These are phyloP conservation scores for Heliconius himera DNA, from an alignment of 1,140 invertebrate genomes.

Conservation along the genomic window DNA sequence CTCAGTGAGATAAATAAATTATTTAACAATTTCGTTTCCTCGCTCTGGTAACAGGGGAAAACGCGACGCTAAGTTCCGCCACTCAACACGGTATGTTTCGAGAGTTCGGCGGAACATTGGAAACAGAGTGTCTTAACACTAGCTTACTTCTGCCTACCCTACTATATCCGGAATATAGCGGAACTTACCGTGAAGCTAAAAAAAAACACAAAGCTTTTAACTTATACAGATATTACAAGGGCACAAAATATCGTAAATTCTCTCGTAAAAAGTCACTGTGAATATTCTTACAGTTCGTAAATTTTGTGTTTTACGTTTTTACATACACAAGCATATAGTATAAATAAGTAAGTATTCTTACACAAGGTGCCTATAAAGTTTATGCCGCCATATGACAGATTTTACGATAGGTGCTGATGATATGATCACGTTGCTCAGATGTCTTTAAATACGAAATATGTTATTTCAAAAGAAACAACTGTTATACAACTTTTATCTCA, in stretches of 20 bases:
- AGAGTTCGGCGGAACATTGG: too few relatives aligned
- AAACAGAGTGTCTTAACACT: too few relatives aligned
- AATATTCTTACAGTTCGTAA: conserved; percentile 75
- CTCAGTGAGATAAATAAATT: too few relatives aligned
- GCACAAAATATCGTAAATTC: conserved; percentile 62
- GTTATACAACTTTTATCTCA: background rate
- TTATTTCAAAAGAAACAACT: conserved; percentile 2
- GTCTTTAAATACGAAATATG: background rate
- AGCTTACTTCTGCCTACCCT: too few relatives aligned
- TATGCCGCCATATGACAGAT: conserved; percentile 50
- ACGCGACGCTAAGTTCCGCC: too few relatives aligned
- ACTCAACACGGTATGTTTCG: too few relatives aligned
- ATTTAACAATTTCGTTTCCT: too few relatives aligned
- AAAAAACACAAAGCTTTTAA: conserved; percentile 23
- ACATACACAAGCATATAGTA: conserved; percentile 47
- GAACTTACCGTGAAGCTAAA: background rate
- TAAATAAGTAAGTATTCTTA: conserved; percentile 36
- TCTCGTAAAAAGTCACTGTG: conserved; percentile 67
- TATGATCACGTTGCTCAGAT: conserved; percentile 34
- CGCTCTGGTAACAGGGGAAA: too few relatives aligned
- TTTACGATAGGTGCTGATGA: conserved; percentile 49
- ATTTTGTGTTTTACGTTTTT: conserved; percentile 63
- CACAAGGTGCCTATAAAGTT: conserved; percentile 52
- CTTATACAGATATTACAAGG: conserved; percentile 40
- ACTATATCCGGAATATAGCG: too few relatives aligned